Conservation (phyloP, 2,113 vertebrate genomes). For the Lampris megalopsis region DNA sequence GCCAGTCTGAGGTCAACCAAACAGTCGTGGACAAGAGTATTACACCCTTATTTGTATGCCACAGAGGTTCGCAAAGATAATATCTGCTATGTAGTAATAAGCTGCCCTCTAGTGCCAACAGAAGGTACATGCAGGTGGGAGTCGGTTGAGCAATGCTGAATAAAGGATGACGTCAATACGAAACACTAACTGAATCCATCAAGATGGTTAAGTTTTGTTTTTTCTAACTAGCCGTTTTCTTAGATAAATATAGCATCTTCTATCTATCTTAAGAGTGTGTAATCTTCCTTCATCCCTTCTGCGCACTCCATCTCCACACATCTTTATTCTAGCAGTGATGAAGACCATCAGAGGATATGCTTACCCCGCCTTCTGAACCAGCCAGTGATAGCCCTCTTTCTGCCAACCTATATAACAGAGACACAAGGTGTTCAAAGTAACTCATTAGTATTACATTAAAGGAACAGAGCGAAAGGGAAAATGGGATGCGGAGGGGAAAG, state of each 20-base stretch:
- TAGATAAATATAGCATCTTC: too few species aligned
- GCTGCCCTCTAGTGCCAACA: conserved; percentile 53
- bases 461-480: neutral
- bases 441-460: neutral
- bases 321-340: conserved; percentile 1
- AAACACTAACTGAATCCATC: too few species aligned
- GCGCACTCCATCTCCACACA: too few species aligned
- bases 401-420: conserved; percentile 85
- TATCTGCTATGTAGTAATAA: conserved; percentile 31
- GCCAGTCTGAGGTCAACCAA: neutral
- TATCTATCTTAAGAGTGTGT: too few species aligned
- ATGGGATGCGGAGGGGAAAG: neutral
- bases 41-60: neutral
- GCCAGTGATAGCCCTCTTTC: conserved; percentile 91
- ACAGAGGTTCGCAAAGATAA: neutral
- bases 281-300: too few species aligned
- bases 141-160: too few species aligned
- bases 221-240: too few species aligned
- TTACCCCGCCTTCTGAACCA: conserved; percentile 98
- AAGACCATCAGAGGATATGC: conserved; percentile 55
- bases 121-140: neutral
- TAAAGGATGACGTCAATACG: too few species aligned
- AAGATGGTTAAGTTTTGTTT: too few species aligned
- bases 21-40: neutral
- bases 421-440: conserved; percentile 18